phyloP scores from a whole-genome alignment of 2,888 invertebrate genomes.

The Toxonevra muliebris region DNA sequence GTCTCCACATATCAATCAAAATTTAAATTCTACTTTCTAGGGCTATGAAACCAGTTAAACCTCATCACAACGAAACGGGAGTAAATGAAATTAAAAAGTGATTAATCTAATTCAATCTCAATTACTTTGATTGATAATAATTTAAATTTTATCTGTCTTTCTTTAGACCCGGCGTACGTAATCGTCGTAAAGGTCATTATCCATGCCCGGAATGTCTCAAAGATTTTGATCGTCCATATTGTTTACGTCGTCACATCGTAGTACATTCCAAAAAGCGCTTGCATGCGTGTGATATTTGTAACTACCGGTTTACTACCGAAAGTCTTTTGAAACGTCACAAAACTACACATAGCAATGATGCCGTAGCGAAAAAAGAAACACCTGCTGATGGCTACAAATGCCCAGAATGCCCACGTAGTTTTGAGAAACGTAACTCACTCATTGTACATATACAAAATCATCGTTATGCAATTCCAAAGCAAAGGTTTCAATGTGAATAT shows the following conservation, averaged over 20 bases:
- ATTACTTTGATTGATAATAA: neutral
- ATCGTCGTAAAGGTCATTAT: conserved; percentile 36
- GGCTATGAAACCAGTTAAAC: too few relatives aligned
- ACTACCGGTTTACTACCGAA: conserved; percentile 31
- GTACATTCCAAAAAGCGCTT: conserved; percentile 49
- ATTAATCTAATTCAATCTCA: neutral
- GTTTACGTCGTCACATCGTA: conserved; percentile 55
- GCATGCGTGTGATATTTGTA: conserved; percentile 50
- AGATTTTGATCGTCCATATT: conserved; percentile 65
- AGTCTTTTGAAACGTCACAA: conserved; percentile 51
- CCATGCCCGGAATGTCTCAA: conserved; percentile 67
- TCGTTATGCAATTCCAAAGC: conserved; percentile 30
- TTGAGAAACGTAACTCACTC: conserved; percentile 67
- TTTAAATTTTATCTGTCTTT: neutral
- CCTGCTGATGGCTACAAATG: conserved; percentile 63
- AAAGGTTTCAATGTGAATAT: conserved; percentile 62
- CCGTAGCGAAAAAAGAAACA: conserved; percentile 6
- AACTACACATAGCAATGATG: conserved; percentile 23
- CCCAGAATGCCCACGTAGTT: conserved; percentile 67
- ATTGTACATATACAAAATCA: conserved; percentile 64
- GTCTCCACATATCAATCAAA: too few relatives aligned
- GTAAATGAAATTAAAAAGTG: conserved; percentile 28
- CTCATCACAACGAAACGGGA: conserved; percentile 15
- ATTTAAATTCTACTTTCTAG: too few relatives aligned
- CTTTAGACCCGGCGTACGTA: conserved; percentile 39